Percentiles rank a stretch among this genome's conserved stretches.
These are phyloP conservation scores for Tachystola acroxantha DNA, from an alignment of 2,888 invertebrate genomes.

Conservation along the genomic window DNA sequence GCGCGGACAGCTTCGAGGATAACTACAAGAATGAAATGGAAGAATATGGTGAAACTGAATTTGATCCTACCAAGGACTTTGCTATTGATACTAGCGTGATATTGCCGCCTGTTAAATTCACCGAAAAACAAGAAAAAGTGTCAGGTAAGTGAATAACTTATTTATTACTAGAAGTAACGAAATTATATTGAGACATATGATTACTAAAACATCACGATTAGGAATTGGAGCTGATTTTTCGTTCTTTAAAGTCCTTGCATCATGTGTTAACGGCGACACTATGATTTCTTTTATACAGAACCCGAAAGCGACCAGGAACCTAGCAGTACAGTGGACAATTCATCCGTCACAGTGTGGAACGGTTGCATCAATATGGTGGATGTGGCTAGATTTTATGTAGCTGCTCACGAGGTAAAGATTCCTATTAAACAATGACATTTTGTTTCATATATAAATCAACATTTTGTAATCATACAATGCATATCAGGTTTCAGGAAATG, in stretches of 20 bases:
- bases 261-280: no score
- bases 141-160: conserved; percentile 35
- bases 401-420: conserved; percentile 83
- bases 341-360: conserved; percentile 82
- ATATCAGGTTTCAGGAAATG: conserved; percentile 78
- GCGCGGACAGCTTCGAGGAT: conserved; percentile 62
- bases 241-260: no score
- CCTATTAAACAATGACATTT: background rate
- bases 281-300: conserved; percentile 41
- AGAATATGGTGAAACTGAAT: conserved; percentile 40
- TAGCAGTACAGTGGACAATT: conserved; percentile 83
- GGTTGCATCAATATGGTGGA: conserved; percentile 95
- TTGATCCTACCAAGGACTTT: conserved; percentile 50
- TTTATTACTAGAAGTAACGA: no score
- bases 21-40: conserved; percentile 49
- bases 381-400: conserved; percentile 91
- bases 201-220: no score
- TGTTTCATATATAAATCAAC: no score
- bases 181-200: no score
- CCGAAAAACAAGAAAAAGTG: conserved; percentile 44
- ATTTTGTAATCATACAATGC: no score
- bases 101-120: conserved; percentile 35
- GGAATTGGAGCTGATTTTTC: no score
- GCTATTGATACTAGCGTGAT: conserved; percentile 40
- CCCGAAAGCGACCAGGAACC: conserved; percentile 88